Evolutionary conservation across 1,140 invertebrate genomes (phyloP), one percentile per base, ranked within the genome.

Genomic region (Drosophila saltans): DNA sequence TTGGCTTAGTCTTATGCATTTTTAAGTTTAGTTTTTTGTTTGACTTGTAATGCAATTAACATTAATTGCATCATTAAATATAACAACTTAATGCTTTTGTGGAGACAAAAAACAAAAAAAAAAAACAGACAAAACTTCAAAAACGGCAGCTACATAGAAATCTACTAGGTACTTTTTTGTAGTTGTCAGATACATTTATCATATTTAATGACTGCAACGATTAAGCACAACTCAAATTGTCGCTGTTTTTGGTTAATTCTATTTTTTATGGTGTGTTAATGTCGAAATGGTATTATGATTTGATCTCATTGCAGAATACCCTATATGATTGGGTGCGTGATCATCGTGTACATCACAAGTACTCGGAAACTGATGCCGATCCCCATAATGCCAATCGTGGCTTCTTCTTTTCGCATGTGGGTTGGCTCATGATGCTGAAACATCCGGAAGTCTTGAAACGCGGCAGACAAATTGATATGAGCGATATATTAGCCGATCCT

Each of bases 381-480:
- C 97, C 97, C 0, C 97, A 98, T 88, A 97, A 98, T 88, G 95
- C 95, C 5, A 95, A 95, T 45, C 93, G 97, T n/a, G 98, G 97
- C 0, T 98, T 98, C 92, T 98, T 98, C 93, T 98, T 98, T 92
- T 93, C 97, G 0, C 97, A 98, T 81, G 95, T 98, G 33, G 97
- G 97, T 1, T 98, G 97, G 98, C 93, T 98, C 75, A 95, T 97
- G 95, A 94, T 95, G 93, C 94, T 94, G 60, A 98, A 98, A 92
- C 97, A 98, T 92, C 96, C 97, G 0, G 95, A 97, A 66, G 96
- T 98, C 0, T 93, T 95, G 24, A 93, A 92, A 24, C 95, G 95
- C 79, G 97, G 97, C 4, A 93, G 93, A 16, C 93, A 94, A 67
- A 93, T 98, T 9, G 96, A 98, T 91, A 94, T 98, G 92, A 94